These are phyloP conservation scores for Dysidea cf. avara DNA, from an alignment of 37 sponge, comb jelly and placozoan species.

Conservation along the genomic window DNA sequence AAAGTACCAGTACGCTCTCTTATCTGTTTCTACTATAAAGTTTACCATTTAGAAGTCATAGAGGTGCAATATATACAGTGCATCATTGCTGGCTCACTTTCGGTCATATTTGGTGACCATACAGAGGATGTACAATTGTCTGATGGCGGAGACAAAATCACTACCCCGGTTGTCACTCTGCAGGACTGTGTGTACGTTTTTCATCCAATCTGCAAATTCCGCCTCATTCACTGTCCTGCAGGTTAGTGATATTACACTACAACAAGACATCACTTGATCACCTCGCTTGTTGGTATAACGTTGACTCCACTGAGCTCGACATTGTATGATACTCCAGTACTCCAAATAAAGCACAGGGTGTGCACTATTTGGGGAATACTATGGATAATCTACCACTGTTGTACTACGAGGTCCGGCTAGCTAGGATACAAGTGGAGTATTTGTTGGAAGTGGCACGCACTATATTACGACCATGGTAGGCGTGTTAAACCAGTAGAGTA, in stretches of 20 bases:
- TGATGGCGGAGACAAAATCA: constrained; percentile 40
- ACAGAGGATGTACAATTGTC: constrained; percentile 59
- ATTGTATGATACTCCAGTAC: too few species aligned
- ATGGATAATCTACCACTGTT: too few species aligned
- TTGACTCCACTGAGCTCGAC: background rate
- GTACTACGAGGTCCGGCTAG: too few species aligned
- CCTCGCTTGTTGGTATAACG: constrained; percentile 20
- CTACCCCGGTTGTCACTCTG: constrained; percentile 48
- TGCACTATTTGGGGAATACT: too few species aligned
- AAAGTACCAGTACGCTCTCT: too few species aligned
- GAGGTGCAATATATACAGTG: background rate
- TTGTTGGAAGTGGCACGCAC: too few species aligned
- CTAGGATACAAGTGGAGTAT: too few species aligned
- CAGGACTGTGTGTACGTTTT: constrained; percentile 8
- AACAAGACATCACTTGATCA: background rate
- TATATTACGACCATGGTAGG: too few species aligned
- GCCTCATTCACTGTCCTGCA: constrained; percentile 46
- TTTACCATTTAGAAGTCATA: background rate
- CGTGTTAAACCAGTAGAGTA: too few species aligned
- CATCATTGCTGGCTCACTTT: constrained; percentile 22
- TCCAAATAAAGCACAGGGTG: too few species aligned
- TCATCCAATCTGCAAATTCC: constrained; percentile 59
- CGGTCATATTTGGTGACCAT: constrained; percentile 63
- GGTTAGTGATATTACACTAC: too few species aligned
- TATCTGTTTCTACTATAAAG: too few species aligned